Evolutionary conservation across 2,888 invertebrate genomes (phyloP).

Genomic region (Toxonevra muliebris): DNA sequence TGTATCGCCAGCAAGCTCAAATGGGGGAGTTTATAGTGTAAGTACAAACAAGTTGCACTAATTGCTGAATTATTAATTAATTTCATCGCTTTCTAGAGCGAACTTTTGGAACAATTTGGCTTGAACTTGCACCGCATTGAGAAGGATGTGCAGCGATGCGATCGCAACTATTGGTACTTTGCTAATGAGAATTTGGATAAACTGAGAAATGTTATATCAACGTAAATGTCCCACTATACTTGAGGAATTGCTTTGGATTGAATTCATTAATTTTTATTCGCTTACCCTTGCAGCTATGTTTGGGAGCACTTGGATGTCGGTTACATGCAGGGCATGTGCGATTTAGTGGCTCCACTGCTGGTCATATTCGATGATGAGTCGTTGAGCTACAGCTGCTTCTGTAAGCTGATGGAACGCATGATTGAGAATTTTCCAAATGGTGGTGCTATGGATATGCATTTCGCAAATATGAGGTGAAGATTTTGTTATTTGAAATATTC

Average conservation of each 20-base stretch:
- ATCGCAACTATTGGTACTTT: conserved; percentile 94
- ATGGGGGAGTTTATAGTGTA: conserved; percentile 89
- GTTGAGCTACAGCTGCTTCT: conserved; percentile 87
- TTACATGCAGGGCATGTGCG: conserved; percentile 97
- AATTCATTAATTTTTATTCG: not conserved
- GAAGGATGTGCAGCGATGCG: conserved; percentile 95
- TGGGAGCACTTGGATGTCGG: conserved; percentile 93
- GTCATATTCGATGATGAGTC: conserved; percentile 92
- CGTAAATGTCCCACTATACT: conserved; percentile 70
- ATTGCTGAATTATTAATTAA: not conserved
- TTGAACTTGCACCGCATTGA: conserved; percentile 93
- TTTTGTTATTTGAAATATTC: not conserved
- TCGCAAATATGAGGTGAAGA: conserved; percentile 85
- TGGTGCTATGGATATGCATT: conserved; percentile 92
- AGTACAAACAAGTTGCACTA: conserved; percentile 58
- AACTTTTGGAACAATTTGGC: conserved; percentile 84
- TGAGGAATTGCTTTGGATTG: not conserved
- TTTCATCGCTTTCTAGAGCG: conserved; percentile 71
- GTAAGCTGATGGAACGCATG: conserved; percentile 87
- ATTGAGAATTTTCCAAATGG: conserved; percentile 89
- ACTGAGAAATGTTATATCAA: conserved; percentile 94
- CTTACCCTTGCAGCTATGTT: conserved; percentile 81
- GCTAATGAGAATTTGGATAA: conserved; percentile 89
- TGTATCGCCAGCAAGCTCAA: conserved; percentile 89
- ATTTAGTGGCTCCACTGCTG: conserved; percentile 87